Evolutionary conservation across 2,113 vertebrate genomes (phyloP), one percentile per base, ranked within the genome.

Genomic region (Oophaga pumilio): DNA sequence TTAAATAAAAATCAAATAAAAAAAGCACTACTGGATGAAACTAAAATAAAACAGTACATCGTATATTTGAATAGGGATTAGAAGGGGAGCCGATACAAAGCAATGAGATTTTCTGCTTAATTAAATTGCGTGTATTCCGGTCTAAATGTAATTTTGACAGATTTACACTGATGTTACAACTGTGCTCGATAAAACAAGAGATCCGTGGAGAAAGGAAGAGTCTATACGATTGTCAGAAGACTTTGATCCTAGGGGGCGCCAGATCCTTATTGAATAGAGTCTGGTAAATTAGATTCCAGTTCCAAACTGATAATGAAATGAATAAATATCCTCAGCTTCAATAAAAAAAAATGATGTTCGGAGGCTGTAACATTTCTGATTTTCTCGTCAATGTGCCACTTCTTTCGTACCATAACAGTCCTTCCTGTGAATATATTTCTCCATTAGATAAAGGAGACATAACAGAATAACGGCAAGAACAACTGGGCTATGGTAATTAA

Each of bases 21-120:
- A 62, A 50, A 11, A 11, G 18, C 20, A 26, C 52, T 22, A 49
- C 53, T 52, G 26, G 71, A 85, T 85, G 73, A 77, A 85, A 60
- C 59, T 62, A 69, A 78, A 68, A 86, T 56, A 78, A 86, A 62
- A 86, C 17, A 52, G 73, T 24, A 85, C 71, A 79, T 52, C 8
- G 28, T 18, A 68, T 69, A 79, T 79, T 86, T 79, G 85, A 79
- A 56, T 56, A 81, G 76, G 77, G 77, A 87, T 87, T 71, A 87
- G 26, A 74, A 13, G 85, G 28, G 8, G 85, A 76, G 77, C 52
- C 5, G 85, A 8, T 73, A 80, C 64, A 87, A 87, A 80, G 77
- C 76, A 80, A 81, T 68, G 49, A 71, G 76, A 73, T 80, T 68
- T 57, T 69, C 52, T 59, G 64, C 76, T 87, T 87, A 87, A 87